These are phyloP conservation scores for Mythimna ferrago DNA, from an alignment of 2,888 invertebrate species.

Conservation along the genomic window DNA sequence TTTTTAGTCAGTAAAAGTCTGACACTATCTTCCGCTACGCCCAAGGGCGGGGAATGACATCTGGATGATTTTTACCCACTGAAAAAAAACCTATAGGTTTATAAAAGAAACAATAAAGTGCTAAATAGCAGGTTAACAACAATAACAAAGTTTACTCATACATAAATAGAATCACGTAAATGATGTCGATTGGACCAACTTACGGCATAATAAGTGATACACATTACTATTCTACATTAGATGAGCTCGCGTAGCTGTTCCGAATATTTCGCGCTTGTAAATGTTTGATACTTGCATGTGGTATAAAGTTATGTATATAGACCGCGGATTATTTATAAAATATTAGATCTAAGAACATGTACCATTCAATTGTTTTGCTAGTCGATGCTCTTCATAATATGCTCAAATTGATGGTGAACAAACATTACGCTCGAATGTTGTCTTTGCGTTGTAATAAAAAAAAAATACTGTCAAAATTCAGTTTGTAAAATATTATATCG, in stretches of 20 bases:
- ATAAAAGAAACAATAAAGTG: neutral
- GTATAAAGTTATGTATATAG: constrained; percentile 41
- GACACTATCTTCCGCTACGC: too few species aligned
- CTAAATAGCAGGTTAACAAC: neutral
- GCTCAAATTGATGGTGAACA: too few species aligned
- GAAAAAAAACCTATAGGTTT: too few species aligned
- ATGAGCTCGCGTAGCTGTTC: constrained; percentile 35
- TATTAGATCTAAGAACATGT: neutral
- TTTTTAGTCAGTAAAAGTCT: too few species aligned
- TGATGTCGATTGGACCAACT: constrained; percentile 44
- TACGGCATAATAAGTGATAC: constrained; percentile 36
- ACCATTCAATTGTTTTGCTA: neutral
- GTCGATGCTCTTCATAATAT: too few species aligned
- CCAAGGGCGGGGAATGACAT: too few species aligned
- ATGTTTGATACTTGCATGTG: constrained; percentile 2
- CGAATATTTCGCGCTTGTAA: constrained; percentile 34
- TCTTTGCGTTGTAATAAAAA: too few species aligned
- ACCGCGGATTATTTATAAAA: constrained; percentile 26
- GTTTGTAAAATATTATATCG: too few species aligned
- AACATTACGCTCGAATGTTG: too few species aligned
- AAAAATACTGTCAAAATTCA: too few species aligned
- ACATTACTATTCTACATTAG: constrained; percentile 57
- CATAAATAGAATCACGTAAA: constrained; percentile 43
- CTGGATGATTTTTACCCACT: too few species aligned
- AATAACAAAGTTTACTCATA: constrained; percentile 5